Percentiles rank a stretch among this genome's conserved stretches.
Conservation (phyloP, 2,797 vertebrate genomes). For the Synaphobranchus kaupii region DNA sequence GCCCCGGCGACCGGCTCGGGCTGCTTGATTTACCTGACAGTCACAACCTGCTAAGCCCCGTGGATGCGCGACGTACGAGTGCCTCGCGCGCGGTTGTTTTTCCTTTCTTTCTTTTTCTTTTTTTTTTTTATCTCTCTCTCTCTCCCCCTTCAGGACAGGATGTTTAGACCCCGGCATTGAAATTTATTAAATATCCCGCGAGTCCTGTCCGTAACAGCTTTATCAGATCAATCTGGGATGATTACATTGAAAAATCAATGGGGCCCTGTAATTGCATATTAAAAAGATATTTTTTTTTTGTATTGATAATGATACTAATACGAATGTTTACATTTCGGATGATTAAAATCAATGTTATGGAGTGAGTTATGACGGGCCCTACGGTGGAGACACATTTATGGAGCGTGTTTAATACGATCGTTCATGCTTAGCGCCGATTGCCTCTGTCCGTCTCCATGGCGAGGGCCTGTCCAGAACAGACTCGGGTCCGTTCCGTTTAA, state of each 20-base stretch:
- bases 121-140: too few relatives aligned
- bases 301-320: slow-evolving; percentile 91
- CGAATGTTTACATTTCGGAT: slow-evolving; percentile 88
- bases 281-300: slow-evolving; percentile 87
- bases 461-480: slow-evolving; percentile 47
- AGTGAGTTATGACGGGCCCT: slow-evolving; percentile 78
- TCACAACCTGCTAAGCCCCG: neutral
- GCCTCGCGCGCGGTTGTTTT: slow-evolving; percentile 19
- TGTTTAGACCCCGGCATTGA: slow-evolving; percentile 69
- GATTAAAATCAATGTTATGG: slow-evolving; percentile 87
- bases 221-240: slow-evolving; percentile 91
- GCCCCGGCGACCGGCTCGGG: neutral
- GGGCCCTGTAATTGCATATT: slow-evolving; percentile 91
- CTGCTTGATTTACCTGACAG: slow-evolving; percentile 51
- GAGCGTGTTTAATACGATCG: slow-evolving; percentile 73
- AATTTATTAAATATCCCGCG: slow-evolving; percentile 92
- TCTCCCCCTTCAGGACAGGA: slow-evolving; percentile 63
- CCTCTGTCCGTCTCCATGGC: slow-evolving; percentile 70
- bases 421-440: slow-evolving; percentile 70
- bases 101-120: slow-evolving; percentile 61
- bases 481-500: neutral
- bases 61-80: neutral
- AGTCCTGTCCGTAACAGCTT: slow-evolving; percentile 81
- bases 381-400: slow-evolving; percentile 78
- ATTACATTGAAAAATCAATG: slow-evolving; percentile 93